Evolutionary conservation across 2,797 vertebrate genomes (phyloP).

Genomic region (Malacoctenus gilli): DNA sequence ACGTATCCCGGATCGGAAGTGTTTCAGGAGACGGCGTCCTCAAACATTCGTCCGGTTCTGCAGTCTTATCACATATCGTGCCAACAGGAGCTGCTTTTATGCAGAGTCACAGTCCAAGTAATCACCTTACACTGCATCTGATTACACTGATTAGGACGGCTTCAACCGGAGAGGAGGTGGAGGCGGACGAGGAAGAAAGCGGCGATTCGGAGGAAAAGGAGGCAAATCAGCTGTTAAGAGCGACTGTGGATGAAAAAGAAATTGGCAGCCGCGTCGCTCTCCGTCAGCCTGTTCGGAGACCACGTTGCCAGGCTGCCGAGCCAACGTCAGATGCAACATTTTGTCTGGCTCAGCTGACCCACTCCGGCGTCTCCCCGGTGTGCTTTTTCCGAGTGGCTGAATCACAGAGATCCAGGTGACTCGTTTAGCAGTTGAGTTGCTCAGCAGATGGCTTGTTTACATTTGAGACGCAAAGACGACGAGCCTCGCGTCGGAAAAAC

Average conservation of each 20-base stretch:
- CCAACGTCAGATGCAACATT: not conserved
- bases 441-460: no score
- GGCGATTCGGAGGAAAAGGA: not conserved
- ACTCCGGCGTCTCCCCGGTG: not conserved
- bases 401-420: not conserved
- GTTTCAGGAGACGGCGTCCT: no score
- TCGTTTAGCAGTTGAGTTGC: not conserved
- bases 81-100: slow-evolving; percentile 16
- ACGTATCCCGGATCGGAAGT: not conserved
- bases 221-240: slow-evolving; percentile 6
- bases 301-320: slow-evolving; percentile 4
- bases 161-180: slow-evolving; percentile 1
- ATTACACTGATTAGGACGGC: slow-evolving; percentile 41
- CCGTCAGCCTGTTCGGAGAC: not conserved
- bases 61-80: no score
- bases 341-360: not conserved
- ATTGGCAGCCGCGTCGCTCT: not conserved
- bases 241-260: slow-evolving; percentile 1
- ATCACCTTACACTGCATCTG: slow-evolving; percentile 16
- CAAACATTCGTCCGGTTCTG: no score
- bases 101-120: slow-evolving; percentile 15
- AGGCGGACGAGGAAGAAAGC: not conserved
- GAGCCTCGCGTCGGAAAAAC: no score
- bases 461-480: no score
- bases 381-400: no score